Evolutionary conservation across 2,888 invertebrate genomes (phyloP), one percentile per base, ranked within the genome.

Genomic region (Lottia gigantea): DNA sequence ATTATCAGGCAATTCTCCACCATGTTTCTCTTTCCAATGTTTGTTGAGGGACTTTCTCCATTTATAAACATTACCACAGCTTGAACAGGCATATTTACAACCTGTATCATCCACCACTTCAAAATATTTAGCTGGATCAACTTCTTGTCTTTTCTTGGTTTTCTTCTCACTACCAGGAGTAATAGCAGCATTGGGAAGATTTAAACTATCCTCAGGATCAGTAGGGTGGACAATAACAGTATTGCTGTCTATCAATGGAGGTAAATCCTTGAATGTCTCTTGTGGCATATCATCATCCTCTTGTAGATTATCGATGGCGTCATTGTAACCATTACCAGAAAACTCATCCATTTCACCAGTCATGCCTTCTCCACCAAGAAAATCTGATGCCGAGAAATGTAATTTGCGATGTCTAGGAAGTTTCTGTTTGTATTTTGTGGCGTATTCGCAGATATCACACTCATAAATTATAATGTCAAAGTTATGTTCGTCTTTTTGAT

Each of bases 11-110:
- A 80, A 78, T 65, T 87, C 87, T 45, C 83, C 83, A 73, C 82
- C 83, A 77, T 88, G 88, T 74, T 88, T 88, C 73, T 88, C 88
- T 79, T 88, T 88, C 88, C 88, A 88, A 78, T 88, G 88, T 76
- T 88, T 88, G 78, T 88, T 88, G 23, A 88, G 78, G 16, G 87
- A 87, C 74, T 88, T 88, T 62, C 87, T 76, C 88, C 88, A 88
- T 71, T 87, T 87, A 80, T 88, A 88, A 26, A 87, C 84, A 76
- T 88, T 88, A 16, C 87, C 88, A 77, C 88, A 88, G 72, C 85
- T 85, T 15, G 88, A 87, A 76, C 88, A 88, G 3, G 87, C 87
- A 81, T 86, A 88, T 74, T 87, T 87, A 1, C 85, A 84, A 31
- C 86, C 85, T 71, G 81, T 81, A 46, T 85, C 84, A 73, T 86